Conservation (phyloP, 2,888 invertebrate species). For the Phorcus lineatus region DNA sequence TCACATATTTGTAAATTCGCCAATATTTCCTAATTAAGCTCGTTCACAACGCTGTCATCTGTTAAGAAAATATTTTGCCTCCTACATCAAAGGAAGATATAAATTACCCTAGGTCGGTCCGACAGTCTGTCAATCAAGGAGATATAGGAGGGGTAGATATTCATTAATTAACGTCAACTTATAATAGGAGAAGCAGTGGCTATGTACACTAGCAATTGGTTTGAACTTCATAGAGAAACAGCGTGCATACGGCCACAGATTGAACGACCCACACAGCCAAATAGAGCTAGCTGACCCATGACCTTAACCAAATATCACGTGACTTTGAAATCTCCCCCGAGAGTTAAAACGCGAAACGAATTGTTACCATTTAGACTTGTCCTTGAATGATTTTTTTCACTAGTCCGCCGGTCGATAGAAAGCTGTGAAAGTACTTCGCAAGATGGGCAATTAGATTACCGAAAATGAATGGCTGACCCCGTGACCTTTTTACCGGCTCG, state of each 20-base stretch:
- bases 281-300: neutral
- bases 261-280: neutral
- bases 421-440: too few species aligned
- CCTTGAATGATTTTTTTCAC: neutral
- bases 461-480: too few species aligned
- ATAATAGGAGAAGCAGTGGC: neutral
- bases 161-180: neutral
- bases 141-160: neutral
- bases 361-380: constrained; percentile 1
- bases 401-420: neutral
- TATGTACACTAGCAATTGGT: too few species aligned
- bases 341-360: neutral
- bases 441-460: too few species aligned
- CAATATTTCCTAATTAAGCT: too few species aligned
- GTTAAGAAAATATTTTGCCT: neutral
- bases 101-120: neutral
- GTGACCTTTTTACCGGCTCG: too few species aligned
- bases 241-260: neutral
- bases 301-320: neutral
- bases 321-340: neutral
- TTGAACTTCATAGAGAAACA: neutral
- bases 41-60: neutral
- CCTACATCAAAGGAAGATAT: neutral
- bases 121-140: neutral
- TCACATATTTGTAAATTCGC: too few species aligned